phyloP scores from a whole-genome alignment of 2,888 invertebrate genomes.

The Pyrrhia umbra region DNA sequence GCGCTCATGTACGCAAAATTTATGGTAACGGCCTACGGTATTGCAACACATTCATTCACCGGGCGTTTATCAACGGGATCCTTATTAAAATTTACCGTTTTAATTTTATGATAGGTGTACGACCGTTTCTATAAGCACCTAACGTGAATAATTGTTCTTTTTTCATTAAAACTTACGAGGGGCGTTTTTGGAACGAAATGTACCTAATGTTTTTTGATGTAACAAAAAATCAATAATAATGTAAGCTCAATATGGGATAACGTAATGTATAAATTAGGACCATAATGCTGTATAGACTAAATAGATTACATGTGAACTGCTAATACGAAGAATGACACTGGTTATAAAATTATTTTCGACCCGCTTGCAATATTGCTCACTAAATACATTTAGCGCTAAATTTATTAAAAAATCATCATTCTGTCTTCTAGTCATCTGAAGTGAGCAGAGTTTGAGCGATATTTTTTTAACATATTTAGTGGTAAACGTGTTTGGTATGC shows the following conservation, averaged over 20 bases:
- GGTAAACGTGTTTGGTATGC: no score
- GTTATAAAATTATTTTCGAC: no score
- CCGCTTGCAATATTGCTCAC: no score
- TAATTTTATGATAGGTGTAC: conserved; percentile 49
- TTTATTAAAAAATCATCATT: no score
- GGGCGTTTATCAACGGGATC: conserved; percentile 38
- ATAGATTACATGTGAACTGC: conserved; percentile 46
- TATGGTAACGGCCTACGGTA: conserved; percentile 26
- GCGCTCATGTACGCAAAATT: conserved; percentile 22
- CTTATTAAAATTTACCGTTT: conserved; percentile 57
- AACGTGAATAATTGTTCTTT: conserved; percentile 15
- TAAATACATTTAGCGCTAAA: no score
- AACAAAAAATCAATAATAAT: conserved; percentile 49
- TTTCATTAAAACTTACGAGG: conserved; percentile 26
- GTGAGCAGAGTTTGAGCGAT: no score
- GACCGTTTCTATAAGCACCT: conserved; percentile 17
- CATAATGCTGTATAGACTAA: conserved; percentile 60
- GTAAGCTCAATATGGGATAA: conserved; percentile 57
- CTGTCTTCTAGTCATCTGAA: no score
- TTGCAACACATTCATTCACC: conserved; percentile 42
- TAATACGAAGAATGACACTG: conserved; percentile 16
- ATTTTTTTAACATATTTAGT: no score
- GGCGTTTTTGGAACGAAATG: conserved; percentile 8
- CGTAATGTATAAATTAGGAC: conserved; percentile 65
- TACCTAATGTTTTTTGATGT: conserved; percentile 33